Conservation (phyloP, 2,888 invertebrate species). For the Molanna angustata region DNA sequence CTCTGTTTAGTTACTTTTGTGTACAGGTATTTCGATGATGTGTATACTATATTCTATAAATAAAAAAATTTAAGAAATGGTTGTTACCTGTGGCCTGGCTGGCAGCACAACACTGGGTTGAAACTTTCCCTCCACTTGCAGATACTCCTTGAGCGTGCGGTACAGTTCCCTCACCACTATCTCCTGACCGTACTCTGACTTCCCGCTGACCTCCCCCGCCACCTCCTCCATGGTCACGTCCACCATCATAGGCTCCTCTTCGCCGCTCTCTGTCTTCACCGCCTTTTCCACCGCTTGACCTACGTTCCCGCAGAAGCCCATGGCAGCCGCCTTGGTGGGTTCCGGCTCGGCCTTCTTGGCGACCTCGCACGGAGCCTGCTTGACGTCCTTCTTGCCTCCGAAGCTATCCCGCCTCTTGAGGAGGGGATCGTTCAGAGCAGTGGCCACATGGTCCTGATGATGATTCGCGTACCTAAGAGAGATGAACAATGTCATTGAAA, state of each 20-base stretch:
- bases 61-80: neutral
- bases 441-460: neutral
- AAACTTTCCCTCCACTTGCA: conserved; percentile 67
- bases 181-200: conserved; percentile 24
- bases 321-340: neutral
- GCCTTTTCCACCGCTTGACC: conserved; percentile 1
- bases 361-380: neutral
- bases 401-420: conserved; percentile 9
- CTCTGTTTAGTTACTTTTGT: too few relatives aligned
- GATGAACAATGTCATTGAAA: too few relatives aligned
- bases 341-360: neutral
- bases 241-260: neutral
- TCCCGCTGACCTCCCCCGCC: conserved; percentile 33
- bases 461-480: conserved; percentile 19
- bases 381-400: neutral
- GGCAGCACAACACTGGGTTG: conserved; percentile 67
- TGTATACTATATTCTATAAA: too few relatives aligned
- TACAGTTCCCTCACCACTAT: conserved; percentile 46
- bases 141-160: conserved; percentile 63
- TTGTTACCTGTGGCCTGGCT: conserved; percentile 57
- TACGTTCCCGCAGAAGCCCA: conserved; percentile 14
- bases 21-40: too few relatives aligned
- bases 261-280: neutral
- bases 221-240: conserved; percentile 14
- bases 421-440: neutral